A percentile compares a stretch with the other conserved stretches of the same genome.
phyloP scores from a whole-genome alignment of 2,113 vertebrate genomes.

The Grantiella picta region DNA sequence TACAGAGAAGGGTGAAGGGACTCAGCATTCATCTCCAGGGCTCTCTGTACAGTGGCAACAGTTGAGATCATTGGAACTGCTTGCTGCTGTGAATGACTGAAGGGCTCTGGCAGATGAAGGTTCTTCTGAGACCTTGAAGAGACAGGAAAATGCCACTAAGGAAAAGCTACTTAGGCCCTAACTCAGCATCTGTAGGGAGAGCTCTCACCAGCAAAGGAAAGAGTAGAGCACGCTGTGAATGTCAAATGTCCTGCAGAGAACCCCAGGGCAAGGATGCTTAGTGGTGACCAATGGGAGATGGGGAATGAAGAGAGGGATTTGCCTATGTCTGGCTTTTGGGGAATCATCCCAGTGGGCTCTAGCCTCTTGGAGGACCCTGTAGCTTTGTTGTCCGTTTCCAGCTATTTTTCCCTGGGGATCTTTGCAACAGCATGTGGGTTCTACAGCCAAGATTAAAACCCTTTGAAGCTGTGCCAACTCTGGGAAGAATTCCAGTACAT shows the following conservation, averaged over 20 bases:
- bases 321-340: neutral
- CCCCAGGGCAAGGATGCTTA: neutral
- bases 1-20: neutral
- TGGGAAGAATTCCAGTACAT: constrained; percentile 41
- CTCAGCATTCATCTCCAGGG: neutral
- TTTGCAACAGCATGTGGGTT: constrained; percentile 10
- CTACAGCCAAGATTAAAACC: constrained; percentile 15
- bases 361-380: neutral
- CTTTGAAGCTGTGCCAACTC: constrained; percentile 39
- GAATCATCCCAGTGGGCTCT: neutral
- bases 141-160: neutral
- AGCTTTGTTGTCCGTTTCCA: neutral
- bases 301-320: neutral
- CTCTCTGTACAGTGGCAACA: neutral
- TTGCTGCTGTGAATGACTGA: neutral
- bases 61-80: neutral
- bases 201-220: neutral
- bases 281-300: neutral
- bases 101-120: neutral
- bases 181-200: neutral
- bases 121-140: neutral
- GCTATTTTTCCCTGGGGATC: neutral
- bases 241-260: neutral
- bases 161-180: neutral
- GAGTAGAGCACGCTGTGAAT: neutral